These are phyloP conservation scores for Pocota personata DNA, from an alignment of 2,888 invertebrate genomes.

Conservation along the genomic window DNA sequence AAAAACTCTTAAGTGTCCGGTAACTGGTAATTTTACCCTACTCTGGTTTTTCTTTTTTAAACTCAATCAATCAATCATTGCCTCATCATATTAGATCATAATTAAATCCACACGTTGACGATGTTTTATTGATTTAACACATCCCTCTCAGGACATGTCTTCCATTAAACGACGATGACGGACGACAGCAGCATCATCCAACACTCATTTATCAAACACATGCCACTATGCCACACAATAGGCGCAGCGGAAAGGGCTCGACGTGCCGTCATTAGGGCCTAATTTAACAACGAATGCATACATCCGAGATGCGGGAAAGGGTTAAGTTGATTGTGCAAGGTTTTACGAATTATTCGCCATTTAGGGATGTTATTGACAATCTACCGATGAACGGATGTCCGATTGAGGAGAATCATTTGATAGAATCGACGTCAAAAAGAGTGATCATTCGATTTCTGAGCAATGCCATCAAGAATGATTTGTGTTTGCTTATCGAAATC, in stretches of 20 bases:
- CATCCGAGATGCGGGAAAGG: slow-evolving; percentile 40
- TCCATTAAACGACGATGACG: slow-evolving; percentile 12
- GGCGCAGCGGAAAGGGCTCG: slow-evolving; percentile 29
- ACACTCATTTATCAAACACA: slow-evolving; percentile 63
- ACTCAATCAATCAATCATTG: slow-evolving; percentile 51
- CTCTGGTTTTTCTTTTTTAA: too few species aligned
- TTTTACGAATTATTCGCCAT: slow-evolving; percentile 55
- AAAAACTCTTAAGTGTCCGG: too few species aligned
- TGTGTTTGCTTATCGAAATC: slow-evolving; percentile 65
- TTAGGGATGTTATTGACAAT: slow-evolving; percentile 59
- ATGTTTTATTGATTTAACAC: slow-evolving; percentile 54
- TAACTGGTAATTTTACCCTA: too few species aligned
- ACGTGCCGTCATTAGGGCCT: slow-evolving; percentile 57
- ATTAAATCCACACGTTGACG: slow-evolving; percentile 61
- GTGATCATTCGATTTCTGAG: slow-evolving; percentile 29
- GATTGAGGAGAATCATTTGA: slow-evolving; percentile 40
- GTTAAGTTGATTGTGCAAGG: slow-evolving; percentile 49
- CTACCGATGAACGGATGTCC: slow-evolving; percentile 12
- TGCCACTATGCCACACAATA: slow-evolving; percentile 46
- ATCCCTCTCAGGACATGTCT: slow-evolving; percentile 45
- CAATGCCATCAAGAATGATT: slow-evolving; percentile 4
- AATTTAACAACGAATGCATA: slow-evolving; percentile 23
- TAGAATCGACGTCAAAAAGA: slow-evolving; percentile 30
- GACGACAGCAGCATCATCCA: slow-evolving; percentile 38
- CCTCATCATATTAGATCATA: slow-evolving; percentile 49